phyloP scores from a whole-genome alignment of 2,888 invertebrate species.

The Biston stratarius region DNA sequence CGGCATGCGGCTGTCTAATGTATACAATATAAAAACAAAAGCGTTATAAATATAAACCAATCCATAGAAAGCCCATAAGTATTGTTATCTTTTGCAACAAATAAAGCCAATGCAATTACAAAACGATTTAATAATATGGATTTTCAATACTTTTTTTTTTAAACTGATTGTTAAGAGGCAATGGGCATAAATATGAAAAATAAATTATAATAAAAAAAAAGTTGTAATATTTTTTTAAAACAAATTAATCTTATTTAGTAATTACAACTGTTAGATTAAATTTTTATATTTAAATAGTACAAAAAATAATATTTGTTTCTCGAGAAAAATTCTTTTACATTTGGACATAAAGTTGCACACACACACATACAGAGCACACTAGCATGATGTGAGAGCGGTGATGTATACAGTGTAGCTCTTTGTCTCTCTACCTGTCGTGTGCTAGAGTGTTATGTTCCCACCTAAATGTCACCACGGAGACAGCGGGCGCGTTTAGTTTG shows the following conservation, averaged over 20 bases:
- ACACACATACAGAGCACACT: slow-evolving; percentile 37
- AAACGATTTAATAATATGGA: too few species aligned
- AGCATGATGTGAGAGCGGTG: slow-evolving; percentile 54
- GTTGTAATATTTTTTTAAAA: too few species aligned
- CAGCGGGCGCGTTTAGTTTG: slow-evolving; percentile 89
- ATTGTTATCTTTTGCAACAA: neutral
- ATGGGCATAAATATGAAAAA: too few species aligned
- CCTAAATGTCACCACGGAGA: slow-evolving; percentile 97
- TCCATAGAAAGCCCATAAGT: slow-evolving; percentile 2
- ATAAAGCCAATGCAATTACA: neutral
- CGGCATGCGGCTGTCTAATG: neutral
- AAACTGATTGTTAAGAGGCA: too few species aligned
- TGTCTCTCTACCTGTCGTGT: slow-evolving; percentile 89
- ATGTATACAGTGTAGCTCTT: slow-evolving; percentile 77
- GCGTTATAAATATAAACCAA: neutral
- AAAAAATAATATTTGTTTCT: too few species aligned
- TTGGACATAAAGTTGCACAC: slow-evolving; percentile 12
- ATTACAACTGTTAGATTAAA: too few species aligned
- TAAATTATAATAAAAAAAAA: too few species aligned
- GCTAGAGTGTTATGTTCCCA: slow-evolving; percentile 90
- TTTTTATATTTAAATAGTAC: too few species aligned
- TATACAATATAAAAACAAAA: slow-evolving; percentile 1
- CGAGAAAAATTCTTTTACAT: neutral
- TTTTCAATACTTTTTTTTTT: neutral
- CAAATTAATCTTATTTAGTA: too few species aligned